Conservation (phyloP, 92 coral and sea anemone genomes). For the Diadumene lineata region DNA sequence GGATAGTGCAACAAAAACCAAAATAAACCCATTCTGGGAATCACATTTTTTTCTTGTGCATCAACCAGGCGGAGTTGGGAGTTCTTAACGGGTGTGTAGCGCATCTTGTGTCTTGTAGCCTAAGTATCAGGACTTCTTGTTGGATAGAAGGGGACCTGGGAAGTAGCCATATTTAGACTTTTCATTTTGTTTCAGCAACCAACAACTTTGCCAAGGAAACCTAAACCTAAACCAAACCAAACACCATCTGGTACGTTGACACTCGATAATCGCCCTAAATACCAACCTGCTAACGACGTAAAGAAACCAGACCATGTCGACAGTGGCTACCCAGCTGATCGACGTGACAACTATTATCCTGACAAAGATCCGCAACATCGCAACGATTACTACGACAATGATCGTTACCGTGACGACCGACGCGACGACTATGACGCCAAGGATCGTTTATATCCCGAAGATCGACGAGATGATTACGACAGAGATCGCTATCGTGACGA, state of each 20-base stretch:
- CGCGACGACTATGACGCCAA: background rate
- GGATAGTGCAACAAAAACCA: no score
- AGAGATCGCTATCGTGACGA: background rate
- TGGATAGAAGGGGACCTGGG: no score
- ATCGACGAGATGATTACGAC: slow-evolving; percentile 8
- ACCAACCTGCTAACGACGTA: slow-evolving; percentile 3
- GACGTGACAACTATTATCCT: slow-evolving; percentile 11
- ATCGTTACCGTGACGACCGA: slow-evolving; percentile 1
- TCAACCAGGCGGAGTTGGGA: no score
- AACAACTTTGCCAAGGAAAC: slow-evolving; percentile 30
- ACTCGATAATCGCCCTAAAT: background rate
- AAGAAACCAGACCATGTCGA: slow-evolving; percentile 3
- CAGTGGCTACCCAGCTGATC: background rate
- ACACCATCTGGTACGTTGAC: background rate
- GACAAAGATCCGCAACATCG: slow-evolving; percentile 3
- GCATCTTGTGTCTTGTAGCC: no score
- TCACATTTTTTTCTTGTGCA: no score
- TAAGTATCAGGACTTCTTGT: no score
- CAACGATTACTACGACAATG: slow-evolving; percentile 4
- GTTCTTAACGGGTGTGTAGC: no score
- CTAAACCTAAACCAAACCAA: slow-evolving; percentile 4
- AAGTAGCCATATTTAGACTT: background rate
- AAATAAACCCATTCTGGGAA: no score
- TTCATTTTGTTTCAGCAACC: slow-evolving; percentile 18
- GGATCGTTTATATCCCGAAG: background rate